phyloP scores from a whole-genome alignment of 2,797 vertebrate species.

The Lepus oiostolus region DNA sequence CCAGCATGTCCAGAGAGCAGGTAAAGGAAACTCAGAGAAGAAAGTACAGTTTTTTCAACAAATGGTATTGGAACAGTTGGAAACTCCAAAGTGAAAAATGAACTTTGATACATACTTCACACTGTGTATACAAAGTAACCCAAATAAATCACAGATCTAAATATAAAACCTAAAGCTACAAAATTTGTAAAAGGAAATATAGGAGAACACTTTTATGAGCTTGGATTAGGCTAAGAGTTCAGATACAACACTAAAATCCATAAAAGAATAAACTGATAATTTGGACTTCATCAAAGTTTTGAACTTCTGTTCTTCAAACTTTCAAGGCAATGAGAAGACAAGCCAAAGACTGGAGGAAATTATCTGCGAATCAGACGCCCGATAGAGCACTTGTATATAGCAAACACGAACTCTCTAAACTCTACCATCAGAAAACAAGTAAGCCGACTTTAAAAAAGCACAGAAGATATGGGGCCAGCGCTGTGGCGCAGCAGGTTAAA shows the following conservation, averaged over 20 bases:
- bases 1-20: not conserved
- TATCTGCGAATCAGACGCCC: not conserved
- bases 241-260: not conserved
- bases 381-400: not conserved
- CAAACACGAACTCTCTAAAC: not conserved
- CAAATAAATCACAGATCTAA: not conserved
- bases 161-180: slow-evolving; percentile 1
- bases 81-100: not conserved
- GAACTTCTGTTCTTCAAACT: slow-evolving; percentile 21
- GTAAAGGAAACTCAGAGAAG: not conserved
- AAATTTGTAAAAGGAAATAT: not conserved
- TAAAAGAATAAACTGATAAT: not conserved
- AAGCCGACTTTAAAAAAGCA: too few relatives aligned
- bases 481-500: too few relatives aligned
- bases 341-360: not conserved
- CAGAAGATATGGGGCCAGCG: not conserved
- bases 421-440: too few relatives aligned
- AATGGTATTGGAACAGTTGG: not conserved
- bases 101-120: not conserved
- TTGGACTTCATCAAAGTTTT: slow-evolving; percentile 17
- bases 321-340: slow-evolving; percentile 44
- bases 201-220: not conserved
- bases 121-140: not conserved
- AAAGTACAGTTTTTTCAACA: slow-evolving; percentile 18
- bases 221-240: slow-evolving; percentile 2